These are phyloP conservation scores for Meleagris gallopavo DNA, from an alignment of 2,113 vertebrate species.

Conservation along the genomic window DNA sequence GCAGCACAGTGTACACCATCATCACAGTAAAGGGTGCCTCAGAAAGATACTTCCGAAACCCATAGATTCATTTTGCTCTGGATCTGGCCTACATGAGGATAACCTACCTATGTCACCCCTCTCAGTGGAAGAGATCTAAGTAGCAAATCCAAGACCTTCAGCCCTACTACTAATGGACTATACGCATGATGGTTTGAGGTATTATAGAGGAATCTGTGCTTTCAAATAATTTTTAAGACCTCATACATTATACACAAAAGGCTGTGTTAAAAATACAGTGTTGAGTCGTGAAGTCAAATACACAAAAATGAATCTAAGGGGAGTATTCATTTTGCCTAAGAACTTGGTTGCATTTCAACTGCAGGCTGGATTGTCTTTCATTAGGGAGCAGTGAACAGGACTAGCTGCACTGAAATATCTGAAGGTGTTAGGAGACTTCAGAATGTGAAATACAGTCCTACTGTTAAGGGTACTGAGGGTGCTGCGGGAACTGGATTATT, in stretches of 20 bases:
- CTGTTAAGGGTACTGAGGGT: neutral
- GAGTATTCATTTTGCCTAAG: neutral
- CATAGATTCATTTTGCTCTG: neutral
- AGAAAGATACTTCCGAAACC: neutral
- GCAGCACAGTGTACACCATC: neutral
- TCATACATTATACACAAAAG: neutral
- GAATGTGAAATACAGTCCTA: neutral
- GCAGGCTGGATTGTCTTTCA: slow-evolving; percentile 10
- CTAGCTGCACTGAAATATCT: neutral
- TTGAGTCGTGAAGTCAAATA: slow-evolving; percentile 5
- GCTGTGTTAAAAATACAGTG: neutral
- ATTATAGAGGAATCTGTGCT: neutral
- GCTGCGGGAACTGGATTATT: neutral
- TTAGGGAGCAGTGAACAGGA: neutral
- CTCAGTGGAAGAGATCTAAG: neutral
- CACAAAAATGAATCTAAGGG: neutral
- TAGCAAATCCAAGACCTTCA: neutral
- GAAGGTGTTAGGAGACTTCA: neutral
- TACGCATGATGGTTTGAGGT: neutral
- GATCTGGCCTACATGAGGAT: neutral
- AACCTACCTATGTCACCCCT: neutral
- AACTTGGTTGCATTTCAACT: neutral
- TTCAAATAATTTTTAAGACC: slow-evolving; percentile 9
- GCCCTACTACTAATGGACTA: neutral
- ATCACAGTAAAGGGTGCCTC: neutral